A percentile compares a stretch with the other conserved stretches of the same genome.
Conservation (phyloP, 1,140 invertebrate species). For the Bombus vancouverensis region DNA sequence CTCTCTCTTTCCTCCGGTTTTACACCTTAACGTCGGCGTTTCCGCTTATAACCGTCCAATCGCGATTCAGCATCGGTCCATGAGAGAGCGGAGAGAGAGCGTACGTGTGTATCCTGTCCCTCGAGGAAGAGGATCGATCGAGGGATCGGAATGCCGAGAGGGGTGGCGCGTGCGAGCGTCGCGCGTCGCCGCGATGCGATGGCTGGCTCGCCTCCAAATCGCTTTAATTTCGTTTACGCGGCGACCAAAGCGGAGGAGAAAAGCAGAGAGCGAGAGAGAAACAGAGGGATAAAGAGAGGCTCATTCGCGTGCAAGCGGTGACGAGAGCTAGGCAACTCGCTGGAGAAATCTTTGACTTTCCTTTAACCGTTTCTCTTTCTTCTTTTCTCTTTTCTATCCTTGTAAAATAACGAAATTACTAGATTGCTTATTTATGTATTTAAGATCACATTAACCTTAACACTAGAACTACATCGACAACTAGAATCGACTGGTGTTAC, state of each 20-base stretch:
- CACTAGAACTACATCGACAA: too few species aligned
- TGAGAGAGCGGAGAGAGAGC: background rate
- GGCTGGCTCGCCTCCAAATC: constrained; percentile 76
- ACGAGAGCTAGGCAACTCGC: background rate
- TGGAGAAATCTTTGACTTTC: background rate
- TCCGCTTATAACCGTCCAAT: constrained; percentile 67
- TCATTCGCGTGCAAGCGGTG: background rate
- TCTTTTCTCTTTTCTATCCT: too few species aligned
- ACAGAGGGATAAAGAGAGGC: background rate
- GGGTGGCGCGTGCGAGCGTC: constrained; percentile 60
- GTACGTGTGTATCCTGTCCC: constrained; percentile 46
- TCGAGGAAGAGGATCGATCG: constrained; percentile 63
- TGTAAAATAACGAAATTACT: too few species aligned
- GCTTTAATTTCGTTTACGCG: constrained; percentile 78
- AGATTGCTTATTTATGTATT: too few species aligned
- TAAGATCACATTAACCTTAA: too few species aligned
- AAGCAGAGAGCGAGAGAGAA: background rate
- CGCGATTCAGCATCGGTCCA: constrained; percentile 45
- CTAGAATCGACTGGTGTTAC: too few species aligned
- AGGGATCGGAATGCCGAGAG: constrained; percentile 67
- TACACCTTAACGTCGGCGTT: constrained; percentile 49
- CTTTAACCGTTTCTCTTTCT: background rate
- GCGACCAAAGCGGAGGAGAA: constrained; percentile 38
- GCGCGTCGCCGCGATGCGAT: constrained; percentile 48
- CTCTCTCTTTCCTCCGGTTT: constrained; percentile 2